phyloP scores from a whole-genome alignment of 1,140 invertebrate genomes.

The Limonius californicus region DNA sequence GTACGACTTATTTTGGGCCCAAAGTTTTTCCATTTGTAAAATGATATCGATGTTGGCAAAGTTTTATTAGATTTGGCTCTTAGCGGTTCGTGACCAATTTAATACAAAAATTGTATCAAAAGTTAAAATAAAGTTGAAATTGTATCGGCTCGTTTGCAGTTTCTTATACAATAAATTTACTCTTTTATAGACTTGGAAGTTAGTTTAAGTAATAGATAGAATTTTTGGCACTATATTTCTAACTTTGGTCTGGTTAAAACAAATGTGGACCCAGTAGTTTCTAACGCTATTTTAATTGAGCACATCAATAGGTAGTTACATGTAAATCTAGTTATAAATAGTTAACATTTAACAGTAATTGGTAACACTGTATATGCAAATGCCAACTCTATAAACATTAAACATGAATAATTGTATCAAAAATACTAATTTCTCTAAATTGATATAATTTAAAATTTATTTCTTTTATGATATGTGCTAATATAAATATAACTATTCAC shows the following conservation, averaged over 20 bases:
- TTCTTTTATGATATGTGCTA: neutral
- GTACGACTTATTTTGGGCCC: constrained; percentile 3
- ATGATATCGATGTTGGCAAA: constrained; percentile 4
- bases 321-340: constrained; percentile 8
- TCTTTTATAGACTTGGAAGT: no score
- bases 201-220: neutral
- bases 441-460: constrained; percentile 1
- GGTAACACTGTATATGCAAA: neutral
- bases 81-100: neutral
- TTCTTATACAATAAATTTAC: no score
- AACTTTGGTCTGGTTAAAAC: neutral
- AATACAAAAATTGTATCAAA: constrained; percentile 8
- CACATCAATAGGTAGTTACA: neutral
- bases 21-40: neutral
- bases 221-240: neutral
- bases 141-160: no score
- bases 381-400: constrained; percentile 3
- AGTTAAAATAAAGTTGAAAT: neutral
- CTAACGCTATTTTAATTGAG: constrained; percentile 2
- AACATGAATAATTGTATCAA: constrained; percentile 3
- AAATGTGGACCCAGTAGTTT: constrained; percentile 6
- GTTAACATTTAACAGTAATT: constrained; percentile 4
- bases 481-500: constrained; percentile 1
- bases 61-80: neutral
- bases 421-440: constrained; percentile 10